Base-by-base conservation (phyloP, 2,888 invertebrate genomes). In the Lumbricus terrestris region DNA sequence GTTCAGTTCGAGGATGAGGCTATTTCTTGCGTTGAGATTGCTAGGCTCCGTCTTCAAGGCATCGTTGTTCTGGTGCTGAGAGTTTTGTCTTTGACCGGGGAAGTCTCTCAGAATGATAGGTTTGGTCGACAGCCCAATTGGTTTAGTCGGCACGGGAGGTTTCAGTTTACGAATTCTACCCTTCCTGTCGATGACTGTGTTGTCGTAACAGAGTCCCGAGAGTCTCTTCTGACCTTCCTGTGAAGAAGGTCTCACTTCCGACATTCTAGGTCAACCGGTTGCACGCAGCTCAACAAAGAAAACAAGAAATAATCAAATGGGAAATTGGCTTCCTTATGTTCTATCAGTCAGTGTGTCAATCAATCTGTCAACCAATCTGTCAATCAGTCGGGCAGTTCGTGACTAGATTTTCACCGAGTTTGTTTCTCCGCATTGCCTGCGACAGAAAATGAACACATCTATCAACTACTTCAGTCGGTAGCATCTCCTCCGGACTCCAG, bases 171-270 rank as follows among this genome's bases (percentile, higher is more conserved):
- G 85, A 37, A 85, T 85, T 23, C 85, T 33, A 5, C 85, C 85
- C 34, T 85, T 85, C 11, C 85, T 85, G 34, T 85, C 85, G 34
- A 85, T 85, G 85, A 85, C 85, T 20, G 85, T 85, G 85, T 85
- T 85, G 23, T 85, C 85, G 34, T 85, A 85, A 35, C 35, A 85
- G 20, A 85, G 37, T 33, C 85, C 85, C 1, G 85, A 85, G 13
- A 85, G 23, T 37, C 35, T 85, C 37, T 37, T 37, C 85, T 29
- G 69, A n/a, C n/a, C 8, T n/a, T 69, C 29, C 29, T n/a, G n/a
- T n/a, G n/a, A n/a, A n/a, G n/a, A 69, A n/a, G 69, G 13, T n/a
- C 4, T 69, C n/a, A 69, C 29, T 11, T 69, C 69, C 6, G 69
- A 29, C 69, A 69, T 69, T n/a, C n/a, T 69, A 11, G n/a, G 0